Percentiles rank a stretch among this genome's conserved stretches.
Conservation (phyloP, 2,888 invertebrate genomes). For the Pharmacophagus antenor region DNA sequence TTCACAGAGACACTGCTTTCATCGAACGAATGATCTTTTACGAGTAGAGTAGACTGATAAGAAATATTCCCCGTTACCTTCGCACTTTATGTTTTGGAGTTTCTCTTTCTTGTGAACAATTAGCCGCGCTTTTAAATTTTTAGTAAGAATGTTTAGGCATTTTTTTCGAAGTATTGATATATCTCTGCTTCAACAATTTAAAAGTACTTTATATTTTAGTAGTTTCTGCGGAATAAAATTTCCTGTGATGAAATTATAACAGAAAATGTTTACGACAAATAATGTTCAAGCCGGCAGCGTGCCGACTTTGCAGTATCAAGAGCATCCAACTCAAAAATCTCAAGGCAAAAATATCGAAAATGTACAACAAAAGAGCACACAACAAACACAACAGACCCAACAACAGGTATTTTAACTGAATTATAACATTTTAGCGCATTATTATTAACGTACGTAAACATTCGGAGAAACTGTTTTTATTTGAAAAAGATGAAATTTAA, state of each 20-base stretch:
- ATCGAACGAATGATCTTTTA: constrained; percentile 75
- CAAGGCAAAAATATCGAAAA: constrained; percentile 83
- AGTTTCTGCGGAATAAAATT: constrained; percentile 15
- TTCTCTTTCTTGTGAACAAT: constrained; percentile 63
- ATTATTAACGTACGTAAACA: neutral
- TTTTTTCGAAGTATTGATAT: constrained; percentile 2
- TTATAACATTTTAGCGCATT: neutral
- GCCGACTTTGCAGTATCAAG: constrained; percentile 85
- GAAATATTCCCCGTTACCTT: constrained; percentile 77
- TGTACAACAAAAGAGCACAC: constrained; percentile 81
- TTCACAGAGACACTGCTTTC: constrained; percentile 73
- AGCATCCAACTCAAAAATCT: constrained; percentile 81
- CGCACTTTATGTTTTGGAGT: constrained; percentile 72
- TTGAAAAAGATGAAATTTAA: neutral
- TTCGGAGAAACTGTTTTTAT: neutral
- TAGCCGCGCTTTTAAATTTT: constrained; percentile 68
- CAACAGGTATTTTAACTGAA: constrained; percentile 42
- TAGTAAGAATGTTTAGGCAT: constrained; percentile 29
- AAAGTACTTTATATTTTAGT: constrained; percentile 30
- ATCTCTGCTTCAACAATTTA: constrained; percentile 8
- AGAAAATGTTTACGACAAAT: constrained; percentile 82
- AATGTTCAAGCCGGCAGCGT: constrained; percentile 82
- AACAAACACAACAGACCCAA: constrained; percentile 63
- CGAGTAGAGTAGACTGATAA: constrained; percentile 76
- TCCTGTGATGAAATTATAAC: constrained; percentile 46